Percentiles rank a stretch among this genome's conserved stretches.
Conservation (phyloP, 2,113 vertebrate species). For the Odontophorus gujanensis region DNA sequence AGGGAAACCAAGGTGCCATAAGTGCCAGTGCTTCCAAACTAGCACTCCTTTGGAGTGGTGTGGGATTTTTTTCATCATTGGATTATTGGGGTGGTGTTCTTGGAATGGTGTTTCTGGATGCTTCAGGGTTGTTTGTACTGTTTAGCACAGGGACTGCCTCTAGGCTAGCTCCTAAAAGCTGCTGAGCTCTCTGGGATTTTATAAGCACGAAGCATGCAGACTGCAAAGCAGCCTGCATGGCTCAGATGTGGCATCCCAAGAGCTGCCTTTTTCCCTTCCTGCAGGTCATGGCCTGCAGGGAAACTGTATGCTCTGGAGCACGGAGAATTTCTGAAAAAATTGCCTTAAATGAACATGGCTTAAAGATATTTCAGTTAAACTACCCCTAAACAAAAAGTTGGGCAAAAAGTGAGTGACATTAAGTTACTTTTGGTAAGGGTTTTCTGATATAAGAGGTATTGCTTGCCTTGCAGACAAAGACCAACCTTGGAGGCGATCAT, state of each 20-base stretch:
- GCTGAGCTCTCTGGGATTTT: not conserved
- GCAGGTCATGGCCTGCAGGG: not conserved
- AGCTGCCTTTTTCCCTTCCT: not conserved
- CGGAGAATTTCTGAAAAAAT: not conserved
- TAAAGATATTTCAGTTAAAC: not conserved
- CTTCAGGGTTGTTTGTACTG: rapidly evolving
- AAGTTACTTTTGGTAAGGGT: not conserved
- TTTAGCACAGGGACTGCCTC: not conserved
- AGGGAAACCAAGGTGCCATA: not conserved
- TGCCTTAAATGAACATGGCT: not conserved
- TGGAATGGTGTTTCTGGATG: too few relatives aligned
- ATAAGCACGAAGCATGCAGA: not conserved
- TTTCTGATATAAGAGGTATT: not conserved
- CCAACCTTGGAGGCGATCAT: not conserved
- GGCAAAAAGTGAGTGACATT: not conserved
- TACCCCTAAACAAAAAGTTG: not conserved
- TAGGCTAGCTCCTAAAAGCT: not conserved
- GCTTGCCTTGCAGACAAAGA: not conserved
- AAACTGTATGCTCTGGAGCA: not conserved
- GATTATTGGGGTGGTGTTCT: too few relatives aligned
- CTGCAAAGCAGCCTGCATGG: not conserved
- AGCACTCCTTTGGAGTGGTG: not conserved
- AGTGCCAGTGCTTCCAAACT: not conserved
- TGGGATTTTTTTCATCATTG: not conserved
- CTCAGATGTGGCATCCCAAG: not conserved